Conservation (phyloP, 2,888 invertebrate species). For the Diarsia mendica region DNA sequence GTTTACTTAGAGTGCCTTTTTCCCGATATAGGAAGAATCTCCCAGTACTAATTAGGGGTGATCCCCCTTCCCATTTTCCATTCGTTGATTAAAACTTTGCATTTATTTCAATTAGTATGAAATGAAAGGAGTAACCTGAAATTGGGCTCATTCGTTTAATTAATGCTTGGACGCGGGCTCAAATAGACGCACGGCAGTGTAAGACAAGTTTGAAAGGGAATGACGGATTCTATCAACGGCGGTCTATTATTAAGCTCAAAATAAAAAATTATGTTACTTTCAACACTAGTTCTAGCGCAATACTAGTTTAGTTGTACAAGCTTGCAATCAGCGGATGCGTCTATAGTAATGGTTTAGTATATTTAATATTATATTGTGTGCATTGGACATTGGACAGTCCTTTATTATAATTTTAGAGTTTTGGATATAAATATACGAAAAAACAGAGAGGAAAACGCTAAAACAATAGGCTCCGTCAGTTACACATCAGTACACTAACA, state of each 20-base stretch:
- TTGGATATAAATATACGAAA: not conserved
- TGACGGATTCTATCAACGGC: not conserved
- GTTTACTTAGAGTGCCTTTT: not conserved
- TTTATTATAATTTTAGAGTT: not conserved
- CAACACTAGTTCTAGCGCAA: not conserved
- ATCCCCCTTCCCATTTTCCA: constrained; percentile 41
- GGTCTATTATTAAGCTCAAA: too few relatives aligned
- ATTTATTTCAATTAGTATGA: constrained; percentile 86
- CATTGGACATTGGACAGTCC: not conserved
- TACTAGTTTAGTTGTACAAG: not conserved
- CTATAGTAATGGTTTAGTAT: not conserved
- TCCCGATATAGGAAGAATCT: not conserved
- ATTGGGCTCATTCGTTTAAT: constrained; percentile 84
- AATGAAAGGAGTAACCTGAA: constrained; percentile 83
- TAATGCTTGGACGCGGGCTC: constrained; percentile 74
- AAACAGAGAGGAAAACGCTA: not conserved
- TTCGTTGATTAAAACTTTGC: constrained; percentile 82
- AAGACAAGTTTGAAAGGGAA: constrained; percentile 36
- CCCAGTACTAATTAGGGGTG: constrained; percentile 32
- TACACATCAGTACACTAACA: not conserved
- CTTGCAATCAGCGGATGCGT: not conserved
- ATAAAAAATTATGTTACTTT: not conserved
- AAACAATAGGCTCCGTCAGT: not conserved
- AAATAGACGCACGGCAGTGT: constrained; percentile 28
- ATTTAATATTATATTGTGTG: not conserved